Evolutionary conservation across 2,888 invertebrate genomes (phyloP).

Genomic region (Baccha elongata): DNA sequence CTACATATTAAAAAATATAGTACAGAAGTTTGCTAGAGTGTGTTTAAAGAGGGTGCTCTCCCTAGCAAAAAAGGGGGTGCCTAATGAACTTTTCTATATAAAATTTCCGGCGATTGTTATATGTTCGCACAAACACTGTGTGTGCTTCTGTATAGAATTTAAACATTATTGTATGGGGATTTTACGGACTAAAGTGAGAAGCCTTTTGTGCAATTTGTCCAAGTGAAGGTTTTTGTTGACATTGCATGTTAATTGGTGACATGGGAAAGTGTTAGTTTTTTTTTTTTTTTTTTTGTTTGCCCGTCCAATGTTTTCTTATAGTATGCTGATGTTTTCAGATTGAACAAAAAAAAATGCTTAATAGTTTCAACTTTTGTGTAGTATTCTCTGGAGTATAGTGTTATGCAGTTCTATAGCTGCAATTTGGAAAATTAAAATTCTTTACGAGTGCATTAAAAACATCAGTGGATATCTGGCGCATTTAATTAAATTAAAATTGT

Average conservation of each 20-base stretch:
- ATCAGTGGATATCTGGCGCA: not conserved
- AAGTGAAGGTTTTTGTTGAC: slow-evolving; percentile 61
- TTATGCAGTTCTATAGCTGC: not conserved
- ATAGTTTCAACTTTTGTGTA: not conserved
- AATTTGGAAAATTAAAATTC: not conserved
- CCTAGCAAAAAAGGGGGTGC: slow-evolving; percentile 5
- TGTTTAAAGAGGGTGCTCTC: slow-evolving; percentile 4
- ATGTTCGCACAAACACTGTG: not conserved
- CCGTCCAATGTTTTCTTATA: not conserved
- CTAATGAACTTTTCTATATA: slow-evolving; percentile 65
- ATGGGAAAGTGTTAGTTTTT: slow-evolving; percentile 35
- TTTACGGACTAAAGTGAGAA: slow-evolving; percentile 32
- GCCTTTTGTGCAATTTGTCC: slow-evolving; percentile 54
- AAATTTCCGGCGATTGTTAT: slow-evolving; percentile 55
- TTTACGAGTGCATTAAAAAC: not conserved
- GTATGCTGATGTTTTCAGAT: not conserved
- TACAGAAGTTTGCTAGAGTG: not conserved
- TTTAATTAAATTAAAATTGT: slow-evolving; percentile 18
- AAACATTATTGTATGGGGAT: slow-evolving; percentile 17
- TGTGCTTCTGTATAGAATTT: not conserved
- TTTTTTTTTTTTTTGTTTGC: slow-evolving; percentile 9
- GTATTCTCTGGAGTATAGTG: not conserved
- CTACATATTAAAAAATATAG: not conserved
- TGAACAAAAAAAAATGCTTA: not conserved
- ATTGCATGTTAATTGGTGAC: slow-evolving; percentile 66